Percentiles rank a stretch among this genome's conserved stretches.
These are phyloP conservation scores for Dynastes hyllus DNA, from an alignment of 2,888 invertebrate genomes.

Conservation along the genomic window DNA sequence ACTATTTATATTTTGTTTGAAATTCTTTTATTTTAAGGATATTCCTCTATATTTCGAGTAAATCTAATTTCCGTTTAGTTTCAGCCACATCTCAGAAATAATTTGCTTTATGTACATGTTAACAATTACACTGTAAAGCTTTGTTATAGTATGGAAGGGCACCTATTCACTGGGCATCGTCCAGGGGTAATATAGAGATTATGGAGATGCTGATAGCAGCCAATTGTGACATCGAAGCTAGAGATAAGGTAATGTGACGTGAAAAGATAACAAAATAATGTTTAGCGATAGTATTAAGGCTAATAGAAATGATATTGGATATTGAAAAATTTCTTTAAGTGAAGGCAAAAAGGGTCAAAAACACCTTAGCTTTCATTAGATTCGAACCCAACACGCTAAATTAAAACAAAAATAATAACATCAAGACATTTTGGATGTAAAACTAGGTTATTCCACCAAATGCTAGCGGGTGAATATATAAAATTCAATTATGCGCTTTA, in stretches of 20 bases:
- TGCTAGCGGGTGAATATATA: too few species aligned
- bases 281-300: neutral
- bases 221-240: slow-evolving; percentile 83
- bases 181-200: slow-evolving; percentile 81
- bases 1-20: neutral
- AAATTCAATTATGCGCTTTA: too few species aligned
- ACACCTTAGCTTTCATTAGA: too few species aligned
- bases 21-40: neutral
- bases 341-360: too few species aligned
- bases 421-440: too few species aligned
- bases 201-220: slow-evolving; percentile 82
- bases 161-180: slow-evolving; percentile 85
- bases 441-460: too few species aligned
- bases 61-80: slow-evolving; percentile 27
- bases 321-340: too few species aligned
- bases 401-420: too few species aligned
- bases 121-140: slow-evolving; percentile 43
- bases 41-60: neutral
- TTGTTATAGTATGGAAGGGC: slow-evolving; percentile 79
- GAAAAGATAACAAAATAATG: neutral
- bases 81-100: slow-evolving; percentile 11
- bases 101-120: slow-evolving; percentile 8
- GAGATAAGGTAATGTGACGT: slow-evolving; percentile 77
- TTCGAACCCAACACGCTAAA: too few species aligned
- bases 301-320: neutral